phyloP scores from a whole-genome alignment of 2,113 vertebrate genomes.

The Sinocyclocheilus rhinocerous region DNA sequence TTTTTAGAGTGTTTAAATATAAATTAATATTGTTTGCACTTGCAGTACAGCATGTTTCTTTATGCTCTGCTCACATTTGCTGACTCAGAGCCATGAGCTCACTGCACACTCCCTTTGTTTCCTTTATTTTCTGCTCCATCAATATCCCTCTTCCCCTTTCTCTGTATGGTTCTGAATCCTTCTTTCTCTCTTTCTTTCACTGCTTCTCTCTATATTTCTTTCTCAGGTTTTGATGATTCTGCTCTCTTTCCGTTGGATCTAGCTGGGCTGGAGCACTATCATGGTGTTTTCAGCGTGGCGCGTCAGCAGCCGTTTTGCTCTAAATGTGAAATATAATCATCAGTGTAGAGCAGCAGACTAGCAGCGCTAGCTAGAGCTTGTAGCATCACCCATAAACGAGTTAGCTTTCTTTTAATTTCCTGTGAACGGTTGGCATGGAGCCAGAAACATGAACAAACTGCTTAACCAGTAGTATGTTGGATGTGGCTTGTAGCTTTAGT shows the following conservation, averaged over 20 bases:
- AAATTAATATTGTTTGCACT: conserved; percentile 49
- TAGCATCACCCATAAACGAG: conserved; percentile 19
- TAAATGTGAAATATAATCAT: conserved; percentile 73
- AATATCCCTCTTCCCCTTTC: conserved; percentile 31
- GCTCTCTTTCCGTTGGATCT: conserved; percentile 90
- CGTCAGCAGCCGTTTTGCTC: conserved; percentile 83
- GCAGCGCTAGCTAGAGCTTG: background rate
- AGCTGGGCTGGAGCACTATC: conserved; percentile 88
- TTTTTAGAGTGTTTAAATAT: background rate
- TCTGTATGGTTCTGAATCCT: background rate
- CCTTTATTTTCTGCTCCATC: conserved; percentile 68
- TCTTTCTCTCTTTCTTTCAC: conserved; percentile 21
- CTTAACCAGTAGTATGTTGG: background rate
- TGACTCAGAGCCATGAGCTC: conserved; percentile 66
- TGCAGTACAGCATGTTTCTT: conserved; percentile 62
- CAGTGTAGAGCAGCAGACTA: conserved; percentile 46
- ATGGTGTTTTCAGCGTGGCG: conserved; percentile 82
- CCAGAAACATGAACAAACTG: background rate
- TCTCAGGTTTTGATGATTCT: conserved; percentile 89
- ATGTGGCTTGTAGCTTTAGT: background rate
- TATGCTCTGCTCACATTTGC: conserved; percentile 56
- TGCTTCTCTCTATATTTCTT: conserved; percentile 46
- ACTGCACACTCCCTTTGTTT: conserved; percentile 60
- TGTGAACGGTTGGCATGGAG: background rate
- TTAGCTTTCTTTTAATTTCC: background rate